A percentile compares a stretch with the other conserved stretches of the same genome.
These are phyloP conservation scores for Motacilla tschutschensis DNA, from an alignment of 2,113 vertebrate genomes.

Conservation along the genomic window DNA sequence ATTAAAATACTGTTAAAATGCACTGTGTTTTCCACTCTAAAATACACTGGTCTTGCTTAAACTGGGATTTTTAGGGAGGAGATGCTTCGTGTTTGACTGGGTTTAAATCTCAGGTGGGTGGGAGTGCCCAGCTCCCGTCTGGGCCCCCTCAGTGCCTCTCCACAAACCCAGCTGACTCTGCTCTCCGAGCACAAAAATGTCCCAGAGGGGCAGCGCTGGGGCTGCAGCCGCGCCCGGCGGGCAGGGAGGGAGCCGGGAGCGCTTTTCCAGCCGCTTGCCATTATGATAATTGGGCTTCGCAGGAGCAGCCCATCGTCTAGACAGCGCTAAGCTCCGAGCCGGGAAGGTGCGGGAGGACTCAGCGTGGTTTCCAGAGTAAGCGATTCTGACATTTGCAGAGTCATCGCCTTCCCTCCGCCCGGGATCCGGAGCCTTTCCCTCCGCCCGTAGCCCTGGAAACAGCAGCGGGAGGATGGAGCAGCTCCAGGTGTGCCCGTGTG, in stretches of 20 bases:
- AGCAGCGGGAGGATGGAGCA: neutral
- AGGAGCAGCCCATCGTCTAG: neutral
- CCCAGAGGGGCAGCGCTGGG: neutral
- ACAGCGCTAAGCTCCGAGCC: neutral
- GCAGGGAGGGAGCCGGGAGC: neutral
- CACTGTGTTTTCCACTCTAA: neutral
- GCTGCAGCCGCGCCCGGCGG: fast-evolving
- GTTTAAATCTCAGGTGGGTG: neutral
- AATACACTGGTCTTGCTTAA: neutral
- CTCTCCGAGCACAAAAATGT: neutral
- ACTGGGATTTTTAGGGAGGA: neutral
- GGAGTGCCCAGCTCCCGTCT: fast-evolving
- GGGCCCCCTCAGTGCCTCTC: neutral
- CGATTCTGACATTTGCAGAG: conserved; percentile 2
- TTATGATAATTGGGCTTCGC: neutral
- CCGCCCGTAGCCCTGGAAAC: conserved; percentile 12
- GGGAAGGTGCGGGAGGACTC: neutral
- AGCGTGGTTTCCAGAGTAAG: neutral
- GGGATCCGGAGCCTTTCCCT: neutral
- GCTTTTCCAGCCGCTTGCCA: neutral
- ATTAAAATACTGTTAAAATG: neutral
- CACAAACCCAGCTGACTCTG: fast-evolving
- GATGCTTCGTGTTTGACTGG: fast-evolving
- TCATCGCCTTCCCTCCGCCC: neutral
- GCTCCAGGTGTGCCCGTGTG: neutral